These are phyloP conservation scores for Neotoma lepida DNA, from an alignment of 2,113 vertebrate species.

Conservation along the genomic window DNA sequence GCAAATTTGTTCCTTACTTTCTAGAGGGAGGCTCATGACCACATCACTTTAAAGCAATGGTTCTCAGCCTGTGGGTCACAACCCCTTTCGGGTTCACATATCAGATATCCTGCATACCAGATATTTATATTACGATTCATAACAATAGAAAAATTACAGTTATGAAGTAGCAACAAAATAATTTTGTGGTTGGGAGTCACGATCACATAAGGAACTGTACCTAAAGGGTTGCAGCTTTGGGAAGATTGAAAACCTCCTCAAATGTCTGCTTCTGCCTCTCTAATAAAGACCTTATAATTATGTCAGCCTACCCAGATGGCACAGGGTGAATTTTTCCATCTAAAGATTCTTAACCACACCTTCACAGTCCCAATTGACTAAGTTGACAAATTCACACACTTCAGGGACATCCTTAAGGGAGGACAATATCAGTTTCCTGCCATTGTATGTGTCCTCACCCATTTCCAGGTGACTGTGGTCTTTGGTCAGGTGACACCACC, in stretches of 20 bases:
- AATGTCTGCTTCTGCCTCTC: not conserved
- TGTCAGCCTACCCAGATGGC: no score
- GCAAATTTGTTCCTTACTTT: not conserved
- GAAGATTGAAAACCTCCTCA: not conserved
- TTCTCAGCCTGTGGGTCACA: not conserved
- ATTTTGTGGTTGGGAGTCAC: not conserved
- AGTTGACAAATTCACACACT: not conserved
- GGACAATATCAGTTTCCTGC: no score
- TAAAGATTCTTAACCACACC: not conserved
- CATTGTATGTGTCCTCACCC: fast-evolving
- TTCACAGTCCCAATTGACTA: not conserved
- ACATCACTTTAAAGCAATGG: not conserved
- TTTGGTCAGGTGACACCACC: not conserved
- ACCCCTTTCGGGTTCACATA: not conserved
- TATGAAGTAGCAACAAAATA: not conserved
- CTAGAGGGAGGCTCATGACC: not conserved
- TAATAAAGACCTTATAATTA: not conserved
- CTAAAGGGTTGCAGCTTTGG: not conserved
- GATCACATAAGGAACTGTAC: not conserved
- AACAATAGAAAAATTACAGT: not conserved
- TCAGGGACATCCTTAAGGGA: no score
- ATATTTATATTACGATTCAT: not conserved
- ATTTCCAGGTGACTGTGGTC: no score
- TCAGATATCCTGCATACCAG: not conserved
- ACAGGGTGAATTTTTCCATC: not conserved